Evolutionary conservation across 2,797 vertebrate genomes (phyloP).

Genomic region (Poecilia wingei): DNA sequence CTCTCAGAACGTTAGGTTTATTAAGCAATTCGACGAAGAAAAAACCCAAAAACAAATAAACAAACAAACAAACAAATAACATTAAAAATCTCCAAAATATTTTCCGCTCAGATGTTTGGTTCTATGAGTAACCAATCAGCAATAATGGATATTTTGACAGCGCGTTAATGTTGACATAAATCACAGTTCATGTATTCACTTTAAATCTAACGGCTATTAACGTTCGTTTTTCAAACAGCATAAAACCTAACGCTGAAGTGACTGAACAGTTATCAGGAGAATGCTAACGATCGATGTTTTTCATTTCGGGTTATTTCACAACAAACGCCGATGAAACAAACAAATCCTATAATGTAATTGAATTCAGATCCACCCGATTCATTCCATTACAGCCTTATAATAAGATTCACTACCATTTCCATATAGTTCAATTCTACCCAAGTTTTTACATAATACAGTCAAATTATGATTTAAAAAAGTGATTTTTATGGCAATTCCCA

Average conservation of each 20-base stretch:
- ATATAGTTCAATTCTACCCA: neutral
- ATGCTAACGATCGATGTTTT: neutral
- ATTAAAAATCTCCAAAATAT: neutral
- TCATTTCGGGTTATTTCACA: neutral
- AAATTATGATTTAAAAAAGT: neutral
- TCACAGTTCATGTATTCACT: too few relatives aligned
- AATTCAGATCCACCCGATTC: neutral
- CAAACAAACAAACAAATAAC: neutral
- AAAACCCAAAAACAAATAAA: neutral
- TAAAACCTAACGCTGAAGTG: neutral
- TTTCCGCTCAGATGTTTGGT: neutral
- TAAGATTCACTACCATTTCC: neutral
- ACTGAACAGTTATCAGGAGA: neutral
- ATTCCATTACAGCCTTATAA: neutral
- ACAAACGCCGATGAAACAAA: neutral
- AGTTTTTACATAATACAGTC: neutral
- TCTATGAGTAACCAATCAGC: neutral
- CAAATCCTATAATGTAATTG: neutral
- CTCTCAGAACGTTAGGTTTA: constrained; percentile 10
- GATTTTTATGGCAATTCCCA: neutral
- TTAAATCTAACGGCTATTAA: neutral
- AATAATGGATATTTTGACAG: neutral
- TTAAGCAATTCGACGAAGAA: neutral
- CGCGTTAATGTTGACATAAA: too few relatives aligned
- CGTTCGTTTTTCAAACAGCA: neutral